Percentiles rank a stretch among this genome's conserved stretches.
These are phyloP conservation scores for Psittacula derbiana DNA, from an alignment of 2,797 vertebrate genomes.

Conservation along the genomic window DNA sequence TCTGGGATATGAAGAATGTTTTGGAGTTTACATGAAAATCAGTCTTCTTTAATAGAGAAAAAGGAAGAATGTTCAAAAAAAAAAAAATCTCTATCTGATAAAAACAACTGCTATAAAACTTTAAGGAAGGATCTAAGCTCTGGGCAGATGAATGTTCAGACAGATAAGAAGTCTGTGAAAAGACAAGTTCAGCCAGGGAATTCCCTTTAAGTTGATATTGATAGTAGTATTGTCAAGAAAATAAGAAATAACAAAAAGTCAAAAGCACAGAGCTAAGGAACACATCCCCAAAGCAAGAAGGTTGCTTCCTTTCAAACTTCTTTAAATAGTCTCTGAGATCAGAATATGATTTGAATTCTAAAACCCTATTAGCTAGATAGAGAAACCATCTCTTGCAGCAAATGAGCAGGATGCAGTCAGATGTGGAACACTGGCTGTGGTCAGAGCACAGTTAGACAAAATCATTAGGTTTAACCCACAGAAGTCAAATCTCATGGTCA, in stretches of 20 bases:
- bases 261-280: neutral
- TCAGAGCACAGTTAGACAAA: neutral
- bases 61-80: neutral
- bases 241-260: conserved; percentile 19
- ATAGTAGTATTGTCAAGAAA: conserved; percentile 28
- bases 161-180: conserved; percentile 29
- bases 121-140: conserved; percentile 14
- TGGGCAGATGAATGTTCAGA: conserved; percentile 28
- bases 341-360: neutral
- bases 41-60: neutral
- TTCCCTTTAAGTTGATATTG: conserved; percentile 41
- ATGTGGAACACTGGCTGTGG: neutral
- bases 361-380: neutral
- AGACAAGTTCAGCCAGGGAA: conserved; percentile 32
- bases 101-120: conserved; percentile 9
- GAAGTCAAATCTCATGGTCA: neutral
- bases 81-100: neutral
- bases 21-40: neutral
- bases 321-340: conserved; percentile 2
- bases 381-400: neutral
- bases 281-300: neutral
- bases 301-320: neutral
- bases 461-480: neutral
- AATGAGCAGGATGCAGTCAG: neutral
- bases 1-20: neutral